Evolutionary conservation across 1,140 invertebrate genomes (phyloP).

Genomic region (Magallana ariakensis): DNA sequence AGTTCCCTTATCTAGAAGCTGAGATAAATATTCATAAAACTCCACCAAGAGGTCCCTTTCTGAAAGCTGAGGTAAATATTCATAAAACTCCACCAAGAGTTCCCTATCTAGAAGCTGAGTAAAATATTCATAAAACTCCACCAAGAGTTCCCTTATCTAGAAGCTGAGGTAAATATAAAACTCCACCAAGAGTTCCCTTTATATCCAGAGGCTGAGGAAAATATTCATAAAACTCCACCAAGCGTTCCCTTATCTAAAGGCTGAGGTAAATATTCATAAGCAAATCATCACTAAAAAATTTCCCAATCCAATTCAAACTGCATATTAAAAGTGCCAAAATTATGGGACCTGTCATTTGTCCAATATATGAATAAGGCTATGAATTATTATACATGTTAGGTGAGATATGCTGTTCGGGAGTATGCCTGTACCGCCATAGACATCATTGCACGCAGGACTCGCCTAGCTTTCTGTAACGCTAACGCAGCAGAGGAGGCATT

Average conservation of each 20-base stretch:
- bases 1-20: slow-evolving; percentile 99
- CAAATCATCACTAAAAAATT: no score
- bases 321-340: no score
- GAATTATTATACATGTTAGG: slow-evolving; percentile 80
- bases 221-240: no score
- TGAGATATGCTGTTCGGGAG: slow-evolving; percentile 94
- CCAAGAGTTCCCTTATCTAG: slow-evolving; percentile 99
- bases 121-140: slow-evolving; percentile 86
- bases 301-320: no score
- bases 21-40: slow-evolving; percentile 82
- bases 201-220: no score
- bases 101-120: no score
- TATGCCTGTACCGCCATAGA: slow-evolving; percentile 98
- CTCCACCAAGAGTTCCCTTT: no score
- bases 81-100: no score
- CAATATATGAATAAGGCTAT: no score
- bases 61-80: no score
- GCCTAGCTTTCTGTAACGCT: slow-evolving; percentile 97
- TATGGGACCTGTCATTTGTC: no score
- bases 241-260: slow-evolving; percentile 99
- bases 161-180: slow-evolving; percentile 94
- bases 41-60: no score
- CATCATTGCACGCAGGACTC: slow-evolving; percentile 94
- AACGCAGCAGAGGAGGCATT: slow-evolving; percentile 96
- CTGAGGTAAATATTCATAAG: slow-evolving; percentile 86